Percentiles rank a stretch among this genome's conserved stretches.
Conservation (phyloP, 2,888 invertebrate species). For the Candidula unifasciata region DNA sequence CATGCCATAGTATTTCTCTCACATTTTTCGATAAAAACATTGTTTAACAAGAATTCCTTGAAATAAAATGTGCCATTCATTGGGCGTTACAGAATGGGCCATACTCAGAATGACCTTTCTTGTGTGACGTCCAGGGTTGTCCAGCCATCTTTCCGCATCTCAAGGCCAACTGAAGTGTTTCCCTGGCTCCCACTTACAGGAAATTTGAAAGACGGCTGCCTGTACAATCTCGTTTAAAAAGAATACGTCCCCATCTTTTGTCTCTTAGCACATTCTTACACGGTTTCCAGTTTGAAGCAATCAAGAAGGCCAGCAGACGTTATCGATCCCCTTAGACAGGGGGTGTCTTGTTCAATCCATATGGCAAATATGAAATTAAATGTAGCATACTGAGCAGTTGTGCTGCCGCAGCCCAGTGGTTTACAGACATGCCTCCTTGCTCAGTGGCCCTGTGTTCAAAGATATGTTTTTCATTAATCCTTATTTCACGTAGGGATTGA, state of each 20-base stretch:
- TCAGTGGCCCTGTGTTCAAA: no score
- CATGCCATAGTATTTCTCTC: no score
- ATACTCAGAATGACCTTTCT: not conserved
- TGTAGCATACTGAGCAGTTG: not conserved
- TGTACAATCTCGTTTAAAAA: not conserved
- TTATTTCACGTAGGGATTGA: no score
- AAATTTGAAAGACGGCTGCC: constrained; percentile 1
- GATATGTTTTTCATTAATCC: no score
- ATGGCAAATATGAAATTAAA: constrained; percentile 9
- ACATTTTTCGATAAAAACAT: no score
- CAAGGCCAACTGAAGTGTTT: not conserved
- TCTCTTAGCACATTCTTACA: not conserved
- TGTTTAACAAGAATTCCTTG: no score
- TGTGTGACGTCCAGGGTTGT: not conserved
- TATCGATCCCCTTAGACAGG: not conserved
- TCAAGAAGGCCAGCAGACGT: not conserved
- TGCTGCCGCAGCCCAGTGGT: not conserved
- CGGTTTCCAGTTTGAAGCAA: not conserved
- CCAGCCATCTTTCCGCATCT: not conserved
- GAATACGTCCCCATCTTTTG: not conserved
- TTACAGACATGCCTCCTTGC: not conserved
- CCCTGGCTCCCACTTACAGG: not conserved
- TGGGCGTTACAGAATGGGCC: not conserved
- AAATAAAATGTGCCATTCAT: not conserved
- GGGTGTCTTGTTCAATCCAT: constrained; percentile 6